Base-by-base conservation (phyloP, 2,113 vertebrate genomes). In the Cheirogaleus medius region DNA sequence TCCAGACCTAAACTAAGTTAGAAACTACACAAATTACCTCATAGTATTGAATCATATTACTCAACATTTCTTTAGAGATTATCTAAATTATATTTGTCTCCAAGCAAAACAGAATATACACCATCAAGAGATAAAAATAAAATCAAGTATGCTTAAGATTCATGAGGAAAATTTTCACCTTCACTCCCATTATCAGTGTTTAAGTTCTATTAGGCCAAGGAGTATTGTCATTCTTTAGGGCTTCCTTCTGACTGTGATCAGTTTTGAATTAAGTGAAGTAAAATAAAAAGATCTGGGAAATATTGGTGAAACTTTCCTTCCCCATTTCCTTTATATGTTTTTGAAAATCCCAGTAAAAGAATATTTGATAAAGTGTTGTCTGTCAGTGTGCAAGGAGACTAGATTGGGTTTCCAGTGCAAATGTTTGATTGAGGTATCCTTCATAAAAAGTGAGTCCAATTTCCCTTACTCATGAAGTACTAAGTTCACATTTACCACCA, bases 31-130 rank as follows among this genome's bases (percentile, higher is more conserved):
- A 88, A 25, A 39, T 71, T 77, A 87, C 20, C 3, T 1, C 29
- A 66, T 52, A 44, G 0, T 68, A 34, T 9, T 93, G 78, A 95
- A n/a, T 95, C 20, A 17, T 58, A 87, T 66, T 78, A 90, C 5
- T 91, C 23, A 96, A 71, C 49, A 42, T n/a, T 69, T 80, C 27
- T 90, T 91, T 54, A 87, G 18, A 63, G 4, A 64, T 84, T 54
- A 23, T 34, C 20, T 87, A 68, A 87, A 49, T 91, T 47, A 85
- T 27, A 15, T n/a, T 66, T 85, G 15, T 81, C 1, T 71, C 49
- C 39, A 94, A 81, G 32, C 27, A 91, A 76, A 87, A 58, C 9
- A 85, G 44, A 91, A 44, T 81, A 44, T 81, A 91, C 0, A 52
- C 1, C 13, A 54, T 15, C 27, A 68, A 64, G 20, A 69, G 14